Evolutionary conservation across 35 echinoderm and acorn worm species (phyloP), one percentile per base, ranked within the genome.

Genomic region (Holothuria glaberrima): DNA sequence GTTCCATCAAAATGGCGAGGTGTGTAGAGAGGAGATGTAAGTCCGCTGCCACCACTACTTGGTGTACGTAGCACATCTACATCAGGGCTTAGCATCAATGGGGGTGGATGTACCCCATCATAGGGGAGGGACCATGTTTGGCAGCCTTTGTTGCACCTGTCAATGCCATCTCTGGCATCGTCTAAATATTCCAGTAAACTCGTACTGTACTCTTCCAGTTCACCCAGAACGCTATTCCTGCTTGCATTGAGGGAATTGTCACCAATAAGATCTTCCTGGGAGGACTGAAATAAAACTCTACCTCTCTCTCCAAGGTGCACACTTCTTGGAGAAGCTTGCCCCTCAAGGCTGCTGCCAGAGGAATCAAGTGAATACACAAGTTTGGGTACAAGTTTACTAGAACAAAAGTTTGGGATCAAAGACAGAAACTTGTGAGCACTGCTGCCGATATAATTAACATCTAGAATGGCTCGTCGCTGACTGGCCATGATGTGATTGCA

Each of bases 401-500:
- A 75, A 71, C 92, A 92, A 68, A 91, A 95, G 29, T 58, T 74
- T 20, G 97, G 93, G 31, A 71, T 89, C 18, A 99, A 90, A 10
- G 93, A 95, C 14, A 99, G 45, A 79, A 99, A 99, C 31, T 91
- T 94, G 20, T 91, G 88, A 19, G 93, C 82, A 75, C 91, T 93
- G 12, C 87, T 91, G 33, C 97, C 94, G 54, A 88, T 77, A 27
- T 95, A 73, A 80, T 94, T 94, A 6, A 95, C 35, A 68, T 99
- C 91, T 65, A 45, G 82, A 36, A 99, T 93, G 6, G 97, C 91
- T 66, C 89, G 90, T 28, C 97, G 79, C 35, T 99, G 97, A 62
- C 93, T 95, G 52, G 88, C 97, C 97, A 99, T 99, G 45, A 99
- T 86, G 85, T 99, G 93, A 34, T 68, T 99, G 64, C 97, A 99